phyloP scores from a whole-genome alignment of 2,888 invertebrate species.

The Caprella mutica region DNA sequence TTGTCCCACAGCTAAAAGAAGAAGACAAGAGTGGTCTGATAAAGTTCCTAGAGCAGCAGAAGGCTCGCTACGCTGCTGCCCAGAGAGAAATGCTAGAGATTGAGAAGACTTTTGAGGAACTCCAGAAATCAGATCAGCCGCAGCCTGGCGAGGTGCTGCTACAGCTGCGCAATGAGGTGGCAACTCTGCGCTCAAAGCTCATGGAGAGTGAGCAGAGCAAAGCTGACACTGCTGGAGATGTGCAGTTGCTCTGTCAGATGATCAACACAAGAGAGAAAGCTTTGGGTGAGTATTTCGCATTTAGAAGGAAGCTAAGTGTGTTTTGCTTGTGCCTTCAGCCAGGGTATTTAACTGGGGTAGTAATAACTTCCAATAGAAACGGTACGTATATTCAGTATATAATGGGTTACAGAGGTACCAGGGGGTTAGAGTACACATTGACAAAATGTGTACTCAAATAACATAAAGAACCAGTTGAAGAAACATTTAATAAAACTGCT shows the following conservation, averaged over 20 bases:
- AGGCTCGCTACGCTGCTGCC: constrained; percentile 25
- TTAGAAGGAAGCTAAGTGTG: too few species aligned
- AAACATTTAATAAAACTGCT: too few species aligned
- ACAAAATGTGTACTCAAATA: too few species aligned
- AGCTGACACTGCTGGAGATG: constrained; percentile 59
- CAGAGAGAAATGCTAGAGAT: constrained; percentile 24
- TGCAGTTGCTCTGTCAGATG: constrained; percentile 49
- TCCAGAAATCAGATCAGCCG: constrained; percentile 15
- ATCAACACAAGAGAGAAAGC: constrained; percentile 31
- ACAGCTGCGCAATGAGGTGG: constrained; percentile 57
- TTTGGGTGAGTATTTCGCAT: too few species aligned
- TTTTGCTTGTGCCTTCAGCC: too few species aligned
- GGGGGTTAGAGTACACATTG: too few species aligned
- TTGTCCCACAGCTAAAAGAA: too few species aligned
- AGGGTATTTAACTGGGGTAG: too few species aligned
- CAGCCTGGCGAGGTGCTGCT: constrained; percentile 52
- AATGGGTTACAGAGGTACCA: too few species aligned
- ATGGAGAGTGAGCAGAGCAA: constrained; percentile 57
- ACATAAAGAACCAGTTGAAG: too few species aligned
- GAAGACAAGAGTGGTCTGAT: constrained; percentile 5
- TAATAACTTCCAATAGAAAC: too few species aligned
- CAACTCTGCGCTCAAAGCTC: constrained; percentile 59
- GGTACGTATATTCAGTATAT: too few species aligned
- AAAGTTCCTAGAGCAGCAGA: constrained; percentile 30
- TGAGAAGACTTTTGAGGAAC: constrained; percentile 23